Evolutionary conservation across 2,888 invertebrate genomes (phyloP).

Genomic region (Nycteola revayana): DNA sequence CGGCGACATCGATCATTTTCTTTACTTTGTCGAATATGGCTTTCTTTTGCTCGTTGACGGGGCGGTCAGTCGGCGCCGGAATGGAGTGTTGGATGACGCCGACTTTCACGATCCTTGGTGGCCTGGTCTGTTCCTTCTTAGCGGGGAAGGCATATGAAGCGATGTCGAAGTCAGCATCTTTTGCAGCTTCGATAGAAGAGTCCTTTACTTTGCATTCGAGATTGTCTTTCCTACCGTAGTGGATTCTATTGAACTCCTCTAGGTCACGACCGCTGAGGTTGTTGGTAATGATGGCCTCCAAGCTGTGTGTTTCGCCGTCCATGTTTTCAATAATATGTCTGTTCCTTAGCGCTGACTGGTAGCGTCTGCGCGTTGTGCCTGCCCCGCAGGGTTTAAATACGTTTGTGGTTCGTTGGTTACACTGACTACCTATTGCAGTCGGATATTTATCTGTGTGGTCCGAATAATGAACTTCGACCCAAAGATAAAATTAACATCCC

Average conservation of each 20-base stretch:
- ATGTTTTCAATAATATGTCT: constrained; percentile 40
- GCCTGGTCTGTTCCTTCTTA: constrained; percentile 78
- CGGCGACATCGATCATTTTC: constrained; percentile 91
- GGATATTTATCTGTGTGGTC: constrained; percentile 55
- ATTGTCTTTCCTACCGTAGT: constrained; percentile 66
- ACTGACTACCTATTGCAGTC: constrained; percentile 9
- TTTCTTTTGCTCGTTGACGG: constrained; percentile 89
- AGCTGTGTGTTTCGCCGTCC: constrained; percentile 72
- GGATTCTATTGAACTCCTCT: constrained; percentile 72
- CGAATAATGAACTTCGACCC: constrained; percentile 63
- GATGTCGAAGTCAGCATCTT: constrained; percentile 78
- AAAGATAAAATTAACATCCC: constrained; percentile 49
- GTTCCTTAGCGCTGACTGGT: constrained; percentile 27
- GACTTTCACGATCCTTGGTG: constrained; percentile 89
- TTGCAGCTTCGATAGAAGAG: constrained; percentile 78
- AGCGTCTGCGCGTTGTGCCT: constrained; percentile 41
- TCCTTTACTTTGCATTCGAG: constrained; percentile 65
- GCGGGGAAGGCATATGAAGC: constrained; percentile 73
- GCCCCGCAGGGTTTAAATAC: constrained; percentile 54
- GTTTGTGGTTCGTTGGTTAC: constrained; percentile 31
- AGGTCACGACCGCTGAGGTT: constrained; percentile 68
- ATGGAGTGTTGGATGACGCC: constrained; percentile 95
- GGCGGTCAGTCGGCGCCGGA: constrained; percentile 88
- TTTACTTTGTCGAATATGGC: constrained; percentile 90
- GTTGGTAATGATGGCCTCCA: constrained; percentile 67